A percentile compares a stretch with the other conserved stretches of the same genome.
These are phyloP conservation scores for Jordanella pulchra DNA, from an alignment of 2,797 vertebrate species.

Conservation along the genomic window DNA sequence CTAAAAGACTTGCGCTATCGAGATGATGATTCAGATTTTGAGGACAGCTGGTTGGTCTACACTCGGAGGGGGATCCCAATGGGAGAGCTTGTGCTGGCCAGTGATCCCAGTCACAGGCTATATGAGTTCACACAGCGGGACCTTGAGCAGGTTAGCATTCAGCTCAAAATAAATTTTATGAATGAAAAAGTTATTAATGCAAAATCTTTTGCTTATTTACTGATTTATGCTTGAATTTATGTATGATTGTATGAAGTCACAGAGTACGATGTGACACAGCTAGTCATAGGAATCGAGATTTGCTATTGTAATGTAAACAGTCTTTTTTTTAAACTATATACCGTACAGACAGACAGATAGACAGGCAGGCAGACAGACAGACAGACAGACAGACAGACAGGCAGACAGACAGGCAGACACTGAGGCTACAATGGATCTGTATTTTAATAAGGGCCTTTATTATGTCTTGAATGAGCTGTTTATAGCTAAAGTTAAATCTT, in stretches of 20 bases:
- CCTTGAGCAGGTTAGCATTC: slow-evolving; percentile 72
- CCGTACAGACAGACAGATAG: too few species aligned
- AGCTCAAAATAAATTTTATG: not conserved
- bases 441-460: too few species aligned
- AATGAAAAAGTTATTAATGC: not conserved
- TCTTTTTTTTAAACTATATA: too few species aligned
- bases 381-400: too few species aligned
- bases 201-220: slow-evolving; percentile 2
- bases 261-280: too few species aligned
- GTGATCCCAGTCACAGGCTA: slow-evolving; percentile 82
- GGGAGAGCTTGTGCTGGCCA: slow-evolving; percentile 85
- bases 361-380: too few species aligned
- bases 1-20: slow-evolving; percentile 84
- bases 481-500: too few species aligned
- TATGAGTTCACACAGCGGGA: slow-evolving; percentile 89
- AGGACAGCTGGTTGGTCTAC: slow-evolving; percentile 87
- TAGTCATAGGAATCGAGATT: too few species aligned
- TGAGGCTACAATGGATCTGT: too few species aligned
- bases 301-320: too few species aligned
- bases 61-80: slow-evolving; percentile 86
- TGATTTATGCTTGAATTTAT: not conserved
- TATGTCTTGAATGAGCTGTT: too few species aligned
- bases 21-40: slow-evolving; percentile 89
- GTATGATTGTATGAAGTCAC: not conserved
- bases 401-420: too few species aligned